Percentiles rank a stretch among this genome's conserved stretches.
These are phyloP conservation scores for Stenchaetothrips biformis DNA, from an alignment of 2,888 invertebrate species.

Conservation along the genomic window DNA sequence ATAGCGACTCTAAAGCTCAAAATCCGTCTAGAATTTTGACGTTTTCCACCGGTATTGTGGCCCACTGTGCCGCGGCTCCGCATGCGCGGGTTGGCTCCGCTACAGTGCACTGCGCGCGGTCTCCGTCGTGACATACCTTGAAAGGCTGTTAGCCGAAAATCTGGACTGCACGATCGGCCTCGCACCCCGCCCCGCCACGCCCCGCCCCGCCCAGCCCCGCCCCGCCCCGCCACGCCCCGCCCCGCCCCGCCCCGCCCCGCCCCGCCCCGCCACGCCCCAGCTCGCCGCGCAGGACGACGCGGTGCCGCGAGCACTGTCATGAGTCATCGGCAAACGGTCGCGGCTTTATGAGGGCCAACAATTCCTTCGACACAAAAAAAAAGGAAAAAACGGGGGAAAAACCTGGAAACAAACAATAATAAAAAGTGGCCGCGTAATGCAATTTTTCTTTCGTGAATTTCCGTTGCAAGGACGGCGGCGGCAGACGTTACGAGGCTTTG, in stretches of 20 bases:
- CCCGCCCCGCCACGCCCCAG: background rate
- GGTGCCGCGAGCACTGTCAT: background rate
- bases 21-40: too few species aligned
- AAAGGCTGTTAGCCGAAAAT: slow-evolving; percentile 17
- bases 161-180: slow-evolving; percentile 19
- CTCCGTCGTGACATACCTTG: slow-evolving; percentile 16
- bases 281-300: background rate
- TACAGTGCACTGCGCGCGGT: too few species aligned
- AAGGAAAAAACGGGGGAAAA: background rate
- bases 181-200: background rate
- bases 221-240: too few species aligned
- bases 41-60: too few species aligned
- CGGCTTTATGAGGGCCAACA: too few species aligned
- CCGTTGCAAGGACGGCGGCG: too few species aligned
- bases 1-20: too few species aligned
- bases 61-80: background rate
- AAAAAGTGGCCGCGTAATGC: background rate
- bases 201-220: too few species aligned
- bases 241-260: slow-evolving; percentile 11
- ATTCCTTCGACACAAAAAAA: background rate
- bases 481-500: too few species aligned
- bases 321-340: background rate
- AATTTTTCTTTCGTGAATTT: too few species aligned
- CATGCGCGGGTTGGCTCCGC: too few species aligned
- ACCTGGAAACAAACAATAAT: too few species aligned